These are phyloP conservation scores for Callopanchax toddi DNA, from an alignment of 2,113 vertebrate genomes.

Conservation along the genomic window DNA sequence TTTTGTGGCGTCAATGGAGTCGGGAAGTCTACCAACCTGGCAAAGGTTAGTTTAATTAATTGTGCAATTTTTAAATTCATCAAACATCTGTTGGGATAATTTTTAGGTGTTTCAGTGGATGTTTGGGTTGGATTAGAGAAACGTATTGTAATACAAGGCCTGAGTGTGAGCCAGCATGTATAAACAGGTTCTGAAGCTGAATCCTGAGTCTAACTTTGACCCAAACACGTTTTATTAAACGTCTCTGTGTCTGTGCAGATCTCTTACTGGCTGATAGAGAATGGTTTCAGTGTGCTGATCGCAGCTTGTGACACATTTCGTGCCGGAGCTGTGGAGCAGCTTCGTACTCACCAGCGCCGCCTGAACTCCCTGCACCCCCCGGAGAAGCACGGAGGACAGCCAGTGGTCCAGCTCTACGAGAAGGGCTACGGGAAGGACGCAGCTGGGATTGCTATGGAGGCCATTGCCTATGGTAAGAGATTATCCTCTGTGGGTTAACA, in stretches of 20 bases:
- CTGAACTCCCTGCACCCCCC: slow-evolving; percentile 91
- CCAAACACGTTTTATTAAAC: not conserved
- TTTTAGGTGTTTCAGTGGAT: too few species aligned
- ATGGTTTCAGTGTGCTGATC: slow-evolving; percentile 93
- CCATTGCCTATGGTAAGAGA: slow-evolving; percentile 88
- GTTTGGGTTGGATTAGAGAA: too few species aligned
- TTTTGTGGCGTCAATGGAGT: slow-evolving; percentile 98
- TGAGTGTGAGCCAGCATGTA: too few species aligned
- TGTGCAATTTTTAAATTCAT: too few species aligned
- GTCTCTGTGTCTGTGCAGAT: slow-evolving; percentile 78
- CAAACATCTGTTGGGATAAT: too few species aligned
- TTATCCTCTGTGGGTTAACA: too few species aligned
- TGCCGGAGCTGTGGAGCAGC: slow-evolving; percentile 95
- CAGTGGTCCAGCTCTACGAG: slow-evolving; percentile 94
- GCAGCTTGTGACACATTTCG: slow-evolving; percentile 97
- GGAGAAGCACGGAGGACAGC: slow-evolving; percentile 82
- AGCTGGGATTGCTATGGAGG: slow-evolving; percentile 97
- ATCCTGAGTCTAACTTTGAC: too few species aligned
- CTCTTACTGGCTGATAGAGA: slow-evolving; percentile 97
- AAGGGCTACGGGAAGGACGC: slow-evolving; percentile 98
- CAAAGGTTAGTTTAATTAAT: slow-evolving; percentile 89
- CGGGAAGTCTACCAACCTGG: slow-evolving; percentile 96
- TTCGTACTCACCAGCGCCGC: slow-evolving; percentile 93
- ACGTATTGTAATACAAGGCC: too few species aligned
- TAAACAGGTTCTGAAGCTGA: too few species aligned